These are phyloP conservation scores for Zaprionus inermis DNA, from an alignment of 1,140 invertebrate genomes.

Conservation along the genomic window DNA sequence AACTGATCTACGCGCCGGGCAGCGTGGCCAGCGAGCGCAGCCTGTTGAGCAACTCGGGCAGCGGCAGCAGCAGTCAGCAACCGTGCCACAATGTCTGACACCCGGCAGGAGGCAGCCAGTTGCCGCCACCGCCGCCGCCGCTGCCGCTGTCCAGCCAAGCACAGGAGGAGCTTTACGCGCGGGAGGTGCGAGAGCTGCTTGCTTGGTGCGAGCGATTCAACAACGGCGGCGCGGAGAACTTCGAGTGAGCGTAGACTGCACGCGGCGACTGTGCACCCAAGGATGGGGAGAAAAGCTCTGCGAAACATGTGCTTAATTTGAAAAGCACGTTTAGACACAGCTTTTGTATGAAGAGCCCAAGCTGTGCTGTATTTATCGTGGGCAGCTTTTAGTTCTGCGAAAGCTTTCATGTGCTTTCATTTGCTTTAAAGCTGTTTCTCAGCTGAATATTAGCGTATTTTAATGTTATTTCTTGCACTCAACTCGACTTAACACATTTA, in stretches of 20 bases:
- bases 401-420: not conserved
- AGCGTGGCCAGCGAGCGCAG: conserved; percentile 82
- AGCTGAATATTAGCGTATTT: not conserved
- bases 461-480: not conserved
- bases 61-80: conserved; percentile 70
- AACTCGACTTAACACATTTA: conserved; percentile 1
- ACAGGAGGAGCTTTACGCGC: conserved; percentile 71
- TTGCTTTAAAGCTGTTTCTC: not conserved
- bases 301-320: not conserved
- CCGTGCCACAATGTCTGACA: conserved; percentile 77
- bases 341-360: not conserved
- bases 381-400: not conserved
- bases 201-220: conserved; percentile 82
- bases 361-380: not conserved
- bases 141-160: conserved; percentile 30
- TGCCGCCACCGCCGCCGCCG: conserved; percentile 31
- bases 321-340: not conserved
- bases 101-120: conserved; percentile 25
- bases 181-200: conserved; percentile 73
- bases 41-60: conserved; percentile 75
- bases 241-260: conserved; percentile 50
- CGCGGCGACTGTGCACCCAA: conserved; percentile 1
- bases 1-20: conserved; percentile 81
- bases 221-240: conserved; percentile 73
- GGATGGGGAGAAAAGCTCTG: not conserved